A percentile compares a stretch with the other conserved stretches of the same genome.
Evolutionary conservation across 2,888 invertebrate species (phyloP).

Genomic region (Eurois occulta): DNA sequence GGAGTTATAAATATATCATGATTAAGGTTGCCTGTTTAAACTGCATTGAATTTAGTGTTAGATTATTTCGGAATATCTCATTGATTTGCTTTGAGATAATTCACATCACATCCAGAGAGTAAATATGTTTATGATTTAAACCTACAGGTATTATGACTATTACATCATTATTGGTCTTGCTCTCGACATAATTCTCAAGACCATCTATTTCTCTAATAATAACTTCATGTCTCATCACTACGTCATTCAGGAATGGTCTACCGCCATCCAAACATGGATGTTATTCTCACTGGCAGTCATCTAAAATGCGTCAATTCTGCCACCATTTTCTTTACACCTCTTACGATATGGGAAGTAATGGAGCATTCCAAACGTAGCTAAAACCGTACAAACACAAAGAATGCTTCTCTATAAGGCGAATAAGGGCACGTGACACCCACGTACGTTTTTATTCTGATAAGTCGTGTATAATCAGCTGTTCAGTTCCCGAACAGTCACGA

Average conservation of each 20-base stretch:
- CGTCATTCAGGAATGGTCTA: neutral
- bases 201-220: neutral
- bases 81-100: constrained; percentile 11
- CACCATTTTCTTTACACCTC: constrained; percentile 4
- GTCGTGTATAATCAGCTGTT: constrained; percentile 58
- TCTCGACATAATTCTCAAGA: neutral
- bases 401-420: constrained; percentile 55
- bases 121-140: constrained; percentile 1
- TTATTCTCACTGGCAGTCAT: too few relatives aligned
- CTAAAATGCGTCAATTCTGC: neutral
- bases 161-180: neutral
- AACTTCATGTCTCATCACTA: neutral
- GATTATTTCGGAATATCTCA: constrained; percentile 25
- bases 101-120: constrained; percentile 4
- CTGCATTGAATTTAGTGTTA: constrained; percentile 16
- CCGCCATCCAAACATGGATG: neutral
- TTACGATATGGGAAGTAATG: constrained; percentile 25
- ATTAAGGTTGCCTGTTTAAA: constrained; percentile 20
- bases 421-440: constrained; percentile 60
- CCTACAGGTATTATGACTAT: neutral
- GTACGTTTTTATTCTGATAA: constrained; percentile 56
- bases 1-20: constrained; percentile 37
- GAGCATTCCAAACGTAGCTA: constrained; percentile 27
- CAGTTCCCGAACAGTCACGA: constrained; percentile 66
- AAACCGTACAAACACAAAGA: constrained; percentile 48